Conservation (phyloP, 2,888 invertebrate species). For the Junonia oenone region DNA sequence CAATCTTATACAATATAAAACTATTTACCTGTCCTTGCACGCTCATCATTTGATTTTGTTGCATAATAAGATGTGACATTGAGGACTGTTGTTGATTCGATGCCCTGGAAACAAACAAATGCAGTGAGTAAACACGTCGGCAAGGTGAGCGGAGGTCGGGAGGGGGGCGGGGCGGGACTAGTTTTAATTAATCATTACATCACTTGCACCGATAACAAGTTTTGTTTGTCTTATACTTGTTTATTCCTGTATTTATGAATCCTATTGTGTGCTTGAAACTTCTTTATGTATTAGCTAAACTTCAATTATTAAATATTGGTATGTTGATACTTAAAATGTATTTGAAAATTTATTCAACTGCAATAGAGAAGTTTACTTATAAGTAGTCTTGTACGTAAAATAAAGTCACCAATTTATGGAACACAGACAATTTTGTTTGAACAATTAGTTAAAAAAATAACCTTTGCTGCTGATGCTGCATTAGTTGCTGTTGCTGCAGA, state of each 20-base stretch:
- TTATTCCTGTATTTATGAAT: not conserved
- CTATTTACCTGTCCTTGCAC: constrained; percentile 69
- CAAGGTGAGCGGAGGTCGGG: constrained; percentile 27
- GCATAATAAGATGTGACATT: constrained; percentile 74
- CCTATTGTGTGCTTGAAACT: not conserved
- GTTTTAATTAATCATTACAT: constrained; percentile 16
- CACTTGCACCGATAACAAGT: not conserved
- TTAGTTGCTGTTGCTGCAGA: constrained; percentile 78
- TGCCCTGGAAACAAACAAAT: constrained; percentile 45
- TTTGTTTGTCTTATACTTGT: not conserved
- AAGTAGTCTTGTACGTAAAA: too few species aligned
- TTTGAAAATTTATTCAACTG: too few species aligned
- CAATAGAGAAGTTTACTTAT: too few species aligned
- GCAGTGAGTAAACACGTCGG: constrained; percentile 11
- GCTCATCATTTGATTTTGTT: constrained; percentile 76
- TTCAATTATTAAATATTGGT: too few species aligned
- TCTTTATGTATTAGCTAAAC: too few species aligned
- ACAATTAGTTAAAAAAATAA: too few species aligned
- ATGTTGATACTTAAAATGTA: too few species aligned
- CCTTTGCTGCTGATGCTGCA: constrained; percentile 79
- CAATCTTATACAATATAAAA: too few species aligned
- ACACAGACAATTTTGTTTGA: too few species aligned
- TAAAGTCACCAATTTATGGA: too few species aligned
- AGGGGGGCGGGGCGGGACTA: constrained; percentile 3
- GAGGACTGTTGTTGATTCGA: constrained; percentile 73